Evolutionary conservation across 2,113 vertebrate genomes (phyloP), one percentile per base, ranked within the genome.

Genomic region (Plestiodon gilberti): DNA sequence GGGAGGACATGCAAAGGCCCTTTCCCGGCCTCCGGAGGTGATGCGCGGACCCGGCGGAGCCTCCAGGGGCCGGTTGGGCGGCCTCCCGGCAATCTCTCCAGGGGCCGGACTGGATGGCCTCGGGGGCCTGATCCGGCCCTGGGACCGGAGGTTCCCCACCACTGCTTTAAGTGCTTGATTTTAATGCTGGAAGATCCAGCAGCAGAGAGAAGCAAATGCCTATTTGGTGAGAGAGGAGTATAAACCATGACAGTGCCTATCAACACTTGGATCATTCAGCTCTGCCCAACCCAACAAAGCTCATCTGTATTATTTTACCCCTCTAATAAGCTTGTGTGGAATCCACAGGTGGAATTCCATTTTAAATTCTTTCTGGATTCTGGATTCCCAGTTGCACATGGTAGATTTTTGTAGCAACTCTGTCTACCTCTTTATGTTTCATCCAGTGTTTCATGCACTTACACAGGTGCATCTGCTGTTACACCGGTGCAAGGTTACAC

Each of bases 221-320:
- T 28, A 85, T 62, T 81, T 20, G 57, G 43, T 35, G 59, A 86
- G 38, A 89, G 78, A 61, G 84, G 70, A 4, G 4, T 84, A 84
- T 78, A 90, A 0, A 0, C n/a, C 18, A 67, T 76, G 77, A 83
- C 82, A 40, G 67, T 67, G 64, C 74, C 84, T 75, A n/a, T 78
- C 74, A 92, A 78, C 88, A 89, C 83, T 91, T 82, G 78, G 48
- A 43, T 85, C 59, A 62, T 82, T 67, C 80, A 59, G 18, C 33
- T 70, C 67, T 89, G 64, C 78, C 13, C 28, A 73, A 28, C 15
- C 23, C 55, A 65, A n/a, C 35, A 2, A 57, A 30, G 70, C 25
- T 61, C 57, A 75, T 48, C 40, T 6, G 30, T 48, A 75, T 75
- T 23, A 7, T 5, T 52, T 30, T 25, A 15, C 62, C 28, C 6